Conservation (phyloP, 92 coral and sea anemone species). For the Meandrina meandrites region DNA sequence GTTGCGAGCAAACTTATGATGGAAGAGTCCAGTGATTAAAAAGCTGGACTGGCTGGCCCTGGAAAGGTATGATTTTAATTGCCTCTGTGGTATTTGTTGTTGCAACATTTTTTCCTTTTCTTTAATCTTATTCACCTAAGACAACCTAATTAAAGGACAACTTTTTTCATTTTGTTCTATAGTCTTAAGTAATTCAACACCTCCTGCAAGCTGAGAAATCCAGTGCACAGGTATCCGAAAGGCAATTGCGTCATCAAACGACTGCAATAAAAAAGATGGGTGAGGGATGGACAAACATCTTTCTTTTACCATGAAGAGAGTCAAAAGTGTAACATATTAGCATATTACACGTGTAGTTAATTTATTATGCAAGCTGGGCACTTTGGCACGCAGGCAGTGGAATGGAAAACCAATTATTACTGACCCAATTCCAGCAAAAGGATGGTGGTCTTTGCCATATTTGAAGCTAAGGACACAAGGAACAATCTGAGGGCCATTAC, state of each 20-base stretch:
- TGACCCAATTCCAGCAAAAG: conserved; percentile 35
- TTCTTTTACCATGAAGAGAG: not conserved
- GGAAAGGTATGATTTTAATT: not conserved
- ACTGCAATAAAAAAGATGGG: not conserved
- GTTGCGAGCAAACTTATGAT: not conserved
- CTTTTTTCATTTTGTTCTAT: no score
- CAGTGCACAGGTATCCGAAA: not conserved
- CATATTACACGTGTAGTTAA: no score
- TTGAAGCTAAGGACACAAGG: conserved; percentile 35
- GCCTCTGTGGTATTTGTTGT: not conserved
- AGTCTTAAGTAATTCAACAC: not conserved
- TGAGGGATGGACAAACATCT: conserved; percentile 31
- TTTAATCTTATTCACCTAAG: not conserved
- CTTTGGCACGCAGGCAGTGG: no score
- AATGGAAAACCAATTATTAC: conserved; percentile 3
- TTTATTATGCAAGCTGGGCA: no score
- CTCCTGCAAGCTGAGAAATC: not conserved
- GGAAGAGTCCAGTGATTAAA: not conserved
- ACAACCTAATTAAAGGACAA: no score
- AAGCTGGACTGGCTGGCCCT: not conserved
- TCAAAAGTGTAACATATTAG: not conserved
- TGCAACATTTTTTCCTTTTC: not conserved
- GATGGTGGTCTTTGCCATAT: conserved; percentile 30
- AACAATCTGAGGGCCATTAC: conserved; percentile 11
- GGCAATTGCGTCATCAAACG: not conserved